phyloP scores from a whole-genome alignment of 2,113 vertebrate genomes.

The Pholis gunnellus region DNA sequence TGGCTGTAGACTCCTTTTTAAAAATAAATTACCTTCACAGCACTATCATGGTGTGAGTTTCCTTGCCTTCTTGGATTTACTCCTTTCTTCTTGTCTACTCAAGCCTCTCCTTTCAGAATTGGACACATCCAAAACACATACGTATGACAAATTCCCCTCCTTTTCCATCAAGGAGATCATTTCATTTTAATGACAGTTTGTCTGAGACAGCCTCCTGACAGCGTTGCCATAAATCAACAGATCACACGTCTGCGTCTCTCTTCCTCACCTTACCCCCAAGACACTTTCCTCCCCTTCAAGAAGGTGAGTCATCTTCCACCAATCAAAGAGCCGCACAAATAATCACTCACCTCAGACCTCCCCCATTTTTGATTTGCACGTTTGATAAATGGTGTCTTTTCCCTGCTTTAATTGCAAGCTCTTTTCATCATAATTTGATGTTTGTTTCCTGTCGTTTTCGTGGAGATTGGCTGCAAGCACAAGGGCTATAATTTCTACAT shows the following conservation, averaged over 20 bases:
- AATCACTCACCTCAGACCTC: constrained; percentile 91
- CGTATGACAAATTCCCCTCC: constrained; percentile 74
- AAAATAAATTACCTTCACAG: neutral
- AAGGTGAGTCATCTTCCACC: constrained; percentile 91
- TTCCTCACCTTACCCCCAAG: constrained; percentile 87
- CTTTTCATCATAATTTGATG: constrained; percentile 85
- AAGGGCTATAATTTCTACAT: constrained; percentile 81
- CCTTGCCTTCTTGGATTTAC: neutral
- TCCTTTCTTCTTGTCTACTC: neutral
- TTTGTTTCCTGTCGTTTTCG: constrained; percentile 87
- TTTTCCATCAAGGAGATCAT: constrained; percentile 86
- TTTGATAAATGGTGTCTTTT: constrained; percentile 90
- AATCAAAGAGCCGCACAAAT: constrained; percentile 91
- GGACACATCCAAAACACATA: constrained; percentile 57
- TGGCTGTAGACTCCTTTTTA: neutral
- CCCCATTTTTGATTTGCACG: constrained; percentile 84
- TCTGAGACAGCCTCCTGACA: constrained; percentile 88
- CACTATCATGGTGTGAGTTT: neutral
- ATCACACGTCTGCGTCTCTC: constrained; percentile 84
- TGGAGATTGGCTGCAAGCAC: constrained; percentile 57
- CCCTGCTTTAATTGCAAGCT: constrained; percentile 80
- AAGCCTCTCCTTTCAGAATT: constrained; percentile 50
- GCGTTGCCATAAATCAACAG: constrained; percentile 94
- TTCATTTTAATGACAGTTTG: constrained; percentile 97
- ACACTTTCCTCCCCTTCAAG: constrained; percentile 93